Evolutionary conservation across 2,797 vertebrate species (phyloP), one percentile per base, ranked within the genome.

Genomic region (Falco biarmicus): DNA sequence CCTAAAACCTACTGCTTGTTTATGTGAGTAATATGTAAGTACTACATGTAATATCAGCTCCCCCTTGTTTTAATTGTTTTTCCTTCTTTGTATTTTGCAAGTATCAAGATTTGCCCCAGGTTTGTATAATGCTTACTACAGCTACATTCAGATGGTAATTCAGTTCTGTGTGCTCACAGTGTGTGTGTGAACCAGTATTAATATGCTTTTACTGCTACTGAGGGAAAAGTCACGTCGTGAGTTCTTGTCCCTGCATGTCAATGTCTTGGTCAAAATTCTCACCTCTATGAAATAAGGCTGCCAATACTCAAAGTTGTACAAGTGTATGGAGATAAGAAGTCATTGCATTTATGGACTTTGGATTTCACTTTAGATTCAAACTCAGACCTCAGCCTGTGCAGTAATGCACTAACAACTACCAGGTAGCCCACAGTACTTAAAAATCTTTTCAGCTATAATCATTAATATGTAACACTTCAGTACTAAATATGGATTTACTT

Each of bases 401-500:
- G 82, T 70, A 87, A 66, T 51, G 53, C 7, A 9, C 70, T 70
- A 77, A 51, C 39, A 83, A 43, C 37, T 77, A 59, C 41, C 47
- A 84, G 19, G 51, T 63, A 79, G 39, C 61, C 43, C 24, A 56
- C 24, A 57, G 24, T 65, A 28, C 15, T 61, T 95, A 70, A 63
- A 80, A 81, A 56, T 90, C 51, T 95, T 91, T 94, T 75, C 48
- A 92, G 78, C 66, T 82, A 14, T 84, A 77, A 54, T 78, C 81
- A 89, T 97, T 96, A 94, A 34, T 96, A 96, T 88, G 45, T 96
- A 94, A 94, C 75, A 90, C 91, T 97, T 96, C 75, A 91, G 26
- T 91, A 96, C 94, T 94, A 95, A 90, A 90, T 80, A 78, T 47
- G 17, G 92, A 92, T 96, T 97, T 95, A 77, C 81, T 95, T 89